phyloP scores from a whole-genome alignment of 2,113 vertebrate genomes.

The Cyphomyrus plagiostoma region DNA sequence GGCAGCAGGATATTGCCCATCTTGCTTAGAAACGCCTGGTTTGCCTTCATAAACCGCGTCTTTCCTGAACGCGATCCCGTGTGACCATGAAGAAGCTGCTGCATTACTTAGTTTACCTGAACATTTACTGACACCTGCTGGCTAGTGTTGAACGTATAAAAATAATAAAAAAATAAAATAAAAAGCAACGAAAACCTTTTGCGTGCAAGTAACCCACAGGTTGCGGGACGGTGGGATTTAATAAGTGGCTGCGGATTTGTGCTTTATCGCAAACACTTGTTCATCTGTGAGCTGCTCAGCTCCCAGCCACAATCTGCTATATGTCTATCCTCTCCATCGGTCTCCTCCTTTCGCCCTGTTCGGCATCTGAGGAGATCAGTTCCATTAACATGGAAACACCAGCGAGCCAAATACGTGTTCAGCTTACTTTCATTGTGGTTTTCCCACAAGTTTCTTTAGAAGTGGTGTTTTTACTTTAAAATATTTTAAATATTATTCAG shows the following conservation, averaged over 20 bases:
- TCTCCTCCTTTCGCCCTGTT: neutral
- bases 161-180: neutral
- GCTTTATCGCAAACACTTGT: neutral
- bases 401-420: neutral
- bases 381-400: neutral
- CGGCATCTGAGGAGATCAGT: no score
- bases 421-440: neutral
- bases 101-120: neutral
- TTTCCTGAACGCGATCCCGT: neutral
- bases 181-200: neutral
- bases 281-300: neutral
- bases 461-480: neutral
- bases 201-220: neutral
- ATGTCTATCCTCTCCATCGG: neutral
- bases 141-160: neutral
- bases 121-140: slow-evolving; percentile 18
- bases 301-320: neutral
- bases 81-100: neutral
- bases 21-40: neutral
- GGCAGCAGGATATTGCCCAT: neutral
- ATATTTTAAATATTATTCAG: neutral
- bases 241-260: neutral
- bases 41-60: neutral
- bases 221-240: neutral
- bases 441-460: neutral